A percentile compares a stretch with the other conserved stretches of the same genome.
phyloP scores from a whole-genome alignment of 2,113 vertebrate genomes.

The Natator depressus region DNA sequence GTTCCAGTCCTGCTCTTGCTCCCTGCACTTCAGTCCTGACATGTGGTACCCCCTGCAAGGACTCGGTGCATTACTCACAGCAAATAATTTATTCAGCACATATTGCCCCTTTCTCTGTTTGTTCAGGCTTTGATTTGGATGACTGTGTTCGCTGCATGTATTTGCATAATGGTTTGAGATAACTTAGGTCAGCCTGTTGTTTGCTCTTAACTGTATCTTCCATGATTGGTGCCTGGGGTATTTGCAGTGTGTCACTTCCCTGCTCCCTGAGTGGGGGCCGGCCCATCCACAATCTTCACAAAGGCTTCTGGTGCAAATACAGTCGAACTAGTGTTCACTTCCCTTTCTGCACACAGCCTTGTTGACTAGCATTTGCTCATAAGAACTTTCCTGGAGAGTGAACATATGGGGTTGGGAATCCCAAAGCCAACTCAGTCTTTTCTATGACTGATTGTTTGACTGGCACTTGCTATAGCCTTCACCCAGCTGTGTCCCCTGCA shows the following conservation, averaged over 20 bases:
- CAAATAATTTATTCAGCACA: neutral
- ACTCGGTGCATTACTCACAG: neutral
- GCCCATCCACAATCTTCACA: neutral
- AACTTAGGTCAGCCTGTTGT: neutral
- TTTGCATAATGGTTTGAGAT: neutral
- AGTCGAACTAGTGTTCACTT: neutral
- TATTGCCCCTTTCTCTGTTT: neutral
- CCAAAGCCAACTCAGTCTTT: neutral
- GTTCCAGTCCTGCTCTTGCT: neutral
- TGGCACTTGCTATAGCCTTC: neutral
- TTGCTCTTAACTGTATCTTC: rapidly evolving
- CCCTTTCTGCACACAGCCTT: neutral
- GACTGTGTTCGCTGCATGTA: rapidly evolving
- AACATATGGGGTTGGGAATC: neutral
- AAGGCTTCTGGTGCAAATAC: neutral
- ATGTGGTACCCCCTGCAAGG: neutral
- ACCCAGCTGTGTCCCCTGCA: neutral
- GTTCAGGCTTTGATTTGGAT: neutral
- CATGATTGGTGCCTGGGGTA: neutral
- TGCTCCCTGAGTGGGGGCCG: rapidly evolving
- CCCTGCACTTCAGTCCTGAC: neutral
- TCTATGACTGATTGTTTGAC: neutral
- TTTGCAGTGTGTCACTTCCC: neutral
- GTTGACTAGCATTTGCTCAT: neutral
- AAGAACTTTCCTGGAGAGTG: neutral